phyloP scores from a whole-genome alignment of 2,888 invertebrate species.

The Hololepta plana region DNA sequence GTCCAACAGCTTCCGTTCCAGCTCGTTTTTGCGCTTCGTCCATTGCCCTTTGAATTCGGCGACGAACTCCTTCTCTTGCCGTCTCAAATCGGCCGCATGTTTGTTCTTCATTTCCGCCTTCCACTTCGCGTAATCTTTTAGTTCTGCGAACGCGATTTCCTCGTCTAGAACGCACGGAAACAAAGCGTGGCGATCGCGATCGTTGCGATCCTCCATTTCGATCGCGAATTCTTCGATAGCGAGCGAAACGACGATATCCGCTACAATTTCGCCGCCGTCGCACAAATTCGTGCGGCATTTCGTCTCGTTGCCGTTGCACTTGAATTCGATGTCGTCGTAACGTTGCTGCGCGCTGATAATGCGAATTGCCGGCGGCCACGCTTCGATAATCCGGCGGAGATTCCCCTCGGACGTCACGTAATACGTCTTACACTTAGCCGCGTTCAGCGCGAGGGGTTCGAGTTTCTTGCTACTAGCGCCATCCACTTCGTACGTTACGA shows the following conservation, averaged over 20 bases:
- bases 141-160: slow-evolving; percentile 28
- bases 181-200: slow-evolving; percentile 9
- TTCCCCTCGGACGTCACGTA: slow-evolving; percentile 17
- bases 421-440: slow-evolving; percentile 15
- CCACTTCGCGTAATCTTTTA: slow-evolving; percentile 55
- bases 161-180: slow-evolving; percentile 21
- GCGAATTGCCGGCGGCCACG: slow-evolving; percentile 18
- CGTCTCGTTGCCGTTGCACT: too few species aligned
- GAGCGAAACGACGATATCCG: slow-evolving; percentile 15
- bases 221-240: slow-evolving; percentile 11
- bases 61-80: slow-evolving; percentile 12
- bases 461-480: too few species aligned
- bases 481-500: too few species aligned
- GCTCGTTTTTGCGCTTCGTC: slow-evolving; percentile 23
- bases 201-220: neutral
- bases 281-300: slow-evolving; percentile 3
- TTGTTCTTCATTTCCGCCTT: slow-evolving; percentile 46
- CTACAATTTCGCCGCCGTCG: slow-evolving; percentile 12
- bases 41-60: slow-evolving; percentile 10
- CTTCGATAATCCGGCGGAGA: slow-evolving; percentile 15
- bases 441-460: too few species aligned
- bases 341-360: too few species aligned
- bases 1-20: slow-evolving; percentile 36
- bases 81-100: slow-evolving; percentile 37
- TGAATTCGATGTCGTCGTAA: too few species aligned